Percentiles rank a stretch among this genome's conserved stretches.
Conservation (phyloP, 2,113 vertebrate genomes). For the Scortum barcoo region DNA sequence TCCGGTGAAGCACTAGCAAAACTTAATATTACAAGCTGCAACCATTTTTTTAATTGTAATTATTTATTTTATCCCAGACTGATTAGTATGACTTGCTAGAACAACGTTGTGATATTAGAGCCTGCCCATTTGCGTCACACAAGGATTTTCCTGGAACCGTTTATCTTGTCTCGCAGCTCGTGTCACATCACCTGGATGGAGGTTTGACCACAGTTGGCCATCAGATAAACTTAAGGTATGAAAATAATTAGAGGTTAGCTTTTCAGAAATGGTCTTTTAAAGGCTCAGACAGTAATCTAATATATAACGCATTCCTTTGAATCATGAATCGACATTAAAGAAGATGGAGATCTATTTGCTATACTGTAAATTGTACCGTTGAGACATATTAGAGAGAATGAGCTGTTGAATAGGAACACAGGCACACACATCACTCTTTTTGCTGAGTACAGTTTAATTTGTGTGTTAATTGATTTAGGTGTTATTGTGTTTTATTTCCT, state of each 20-base stretch:
- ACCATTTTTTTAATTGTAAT: not conserved
- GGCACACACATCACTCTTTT: too few species aligned
- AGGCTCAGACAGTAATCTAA: not conserved
- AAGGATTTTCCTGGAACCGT: not conserved
- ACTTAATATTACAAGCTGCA: not conserved
- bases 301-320: not conserved
- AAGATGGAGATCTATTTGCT: not conserved
- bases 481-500: not conserved
- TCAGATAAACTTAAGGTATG: conserved; percentile 22
- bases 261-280: not conserved
- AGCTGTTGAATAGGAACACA: not conserved
- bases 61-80: not conserved
- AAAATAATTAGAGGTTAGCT: conserved; percentile 9
- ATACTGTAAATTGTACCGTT: not conserved
- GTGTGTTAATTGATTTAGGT: not conserved
- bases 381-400: too few species aligned
- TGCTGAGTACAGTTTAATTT: not conserved
- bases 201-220: not conserved
- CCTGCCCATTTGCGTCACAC: not conserved
- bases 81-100: not conserved
- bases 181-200: not conserved
- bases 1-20: not conserved
- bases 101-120: not conserved
- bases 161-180: conserved; percentile 17
- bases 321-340: not conserved